A percentile compares a stretch with the other conserved stretches of the same genome.
phyloP scores from a whole-genome alignment of 1,140 invertebrate species.

The Calosoma granatense region DNA sequence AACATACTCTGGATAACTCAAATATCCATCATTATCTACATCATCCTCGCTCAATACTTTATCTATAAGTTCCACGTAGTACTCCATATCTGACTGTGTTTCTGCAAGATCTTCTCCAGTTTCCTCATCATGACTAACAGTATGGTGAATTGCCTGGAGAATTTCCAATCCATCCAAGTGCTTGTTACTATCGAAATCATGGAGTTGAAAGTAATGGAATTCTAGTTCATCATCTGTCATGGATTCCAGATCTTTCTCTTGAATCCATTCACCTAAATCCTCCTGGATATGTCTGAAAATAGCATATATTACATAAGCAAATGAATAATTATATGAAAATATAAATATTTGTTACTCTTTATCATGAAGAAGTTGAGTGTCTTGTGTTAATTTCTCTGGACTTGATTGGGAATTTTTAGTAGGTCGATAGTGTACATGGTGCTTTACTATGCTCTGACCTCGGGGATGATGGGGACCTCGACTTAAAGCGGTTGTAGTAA shows the following conservation, averaged over 20 bases:
- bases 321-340: neutral
- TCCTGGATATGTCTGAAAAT: constrained; percentile 49
- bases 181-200: constrained; percentile 71
- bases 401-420: constrained; percentile 22
- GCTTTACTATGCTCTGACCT: constrained; percentile 43
- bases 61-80: constrained; percentile 60
- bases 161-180: constrained; percentile 74
- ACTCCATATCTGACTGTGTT: constrained; percentile 34
- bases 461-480: constrained; percentile 66
- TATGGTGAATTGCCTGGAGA: constrained; percentile 55
- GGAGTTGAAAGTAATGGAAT: constrained; percentile 54
- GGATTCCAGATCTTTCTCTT: constrained; percentile 44
- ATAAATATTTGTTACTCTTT: constrained; percentile 37
- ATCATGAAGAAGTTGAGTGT: constrained; percentile 57
- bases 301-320: neutral
- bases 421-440: constrained; percentile 47
- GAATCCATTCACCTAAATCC: constrained; percentile 51
- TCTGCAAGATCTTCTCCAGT: constrained; percentile 27
- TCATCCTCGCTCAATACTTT: constrained; percentile 68
- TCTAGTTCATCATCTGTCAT: constrained; percentile 67
- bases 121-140: constrained; percentile 40
- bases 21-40: constrained; percentile 66
- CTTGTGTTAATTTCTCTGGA: constrained; percentile 50
- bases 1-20: constrained; percentile 71
- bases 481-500: constrained; percentile 20